Base-by-base conservation (phyloP, 2,113 vertebrate genomes). In the Bolborhynchus lineola region DNA sequence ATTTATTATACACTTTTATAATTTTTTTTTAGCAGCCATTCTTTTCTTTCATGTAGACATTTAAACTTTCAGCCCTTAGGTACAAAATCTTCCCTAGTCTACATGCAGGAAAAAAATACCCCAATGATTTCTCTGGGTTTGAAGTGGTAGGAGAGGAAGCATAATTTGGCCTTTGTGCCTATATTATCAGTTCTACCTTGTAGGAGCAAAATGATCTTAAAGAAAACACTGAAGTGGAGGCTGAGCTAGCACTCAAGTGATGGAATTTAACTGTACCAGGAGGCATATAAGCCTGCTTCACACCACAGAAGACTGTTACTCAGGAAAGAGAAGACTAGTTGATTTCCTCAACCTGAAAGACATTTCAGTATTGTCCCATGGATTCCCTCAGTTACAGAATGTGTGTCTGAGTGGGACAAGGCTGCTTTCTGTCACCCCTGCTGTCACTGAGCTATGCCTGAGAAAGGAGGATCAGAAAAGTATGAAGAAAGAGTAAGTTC, bases 361-460 rank as follows among this genome's bases (percentile, higher is more conserved):
- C 3, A 5, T 44, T 59, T 70, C 28, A 10, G 4, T n/a, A 14
- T 25, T 33, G 1, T 10, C 11, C 60, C 1, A 0, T 4, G 57
- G 23, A 53, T 37, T 2, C 14, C 18, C 26, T 0, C 26, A 0
- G 18, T 62, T 41, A 17, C 20, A 74, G 44, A 6, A 50, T 17
- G 3, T 24, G 74, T 28, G 41, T 21, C 46, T n/a, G 41, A 37
- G 21, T 7, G 49, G 69, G 33, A 70, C 7, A 4, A 37, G 23
- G 12, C 55, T 41, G 28, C 4, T 35, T 78, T 84, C 24, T 44
- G 33, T 39, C 11, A n/a, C n/a, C 80, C n/a, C 49, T 69, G 78
- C 23, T 82, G 79, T 4, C 59, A 9, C 0, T 53, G 50, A 41
- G 39, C 39, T 21, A 3, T 1, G 6, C 10, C 70, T 2, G 8